A percentile compares a stretch with the other conserved stretches of the same genome.
phyloP scores from a whole-genome alignment of 2,113 vertebrate genomes.

The Poeciliopsis prolifica region DNA sequence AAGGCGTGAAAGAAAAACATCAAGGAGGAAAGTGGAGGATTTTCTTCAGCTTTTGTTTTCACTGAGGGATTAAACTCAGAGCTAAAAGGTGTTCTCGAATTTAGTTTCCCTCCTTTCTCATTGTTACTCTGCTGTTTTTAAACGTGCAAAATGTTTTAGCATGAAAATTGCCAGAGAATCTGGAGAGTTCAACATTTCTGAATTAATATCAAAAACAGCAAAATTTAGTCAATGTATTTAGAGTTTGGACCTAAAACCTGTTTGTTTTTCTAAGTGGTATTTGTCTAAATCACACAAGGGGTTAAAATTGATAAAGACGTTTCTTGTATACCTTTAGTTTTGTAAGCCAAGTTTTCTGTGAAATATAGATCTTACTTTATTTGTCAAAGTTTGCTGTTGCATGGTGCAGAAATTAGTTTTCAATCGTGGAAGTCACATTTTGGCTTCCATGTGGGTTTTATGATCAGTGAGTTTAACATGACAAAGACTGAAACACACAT shows the following conservation, averaged over 20 bases:
- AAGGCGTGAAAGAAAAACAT: slow-evolving; percentile 27
- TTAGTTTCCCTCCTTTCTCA: background rate
- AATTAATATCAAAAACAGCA: too few relatives aligned
- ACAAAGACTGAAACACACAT: too few relatives aligned
- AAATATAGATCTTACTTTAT: slow-evolving; percentile 12
- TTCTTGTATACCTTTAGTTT: background rate
- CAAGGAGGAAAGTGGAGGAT: background rate
- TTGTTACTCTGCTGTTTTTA: background rate
- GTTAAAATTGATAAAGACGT: background rate
- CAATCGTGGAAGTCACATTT: too few relatives aligned
- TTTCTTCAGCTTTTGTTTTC: background rate
- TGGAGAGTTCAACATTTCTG: background rate
- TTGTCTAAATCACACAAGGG: too few relatives aligned
- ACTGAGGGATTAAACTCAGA: slow-evolving; percentile 5
- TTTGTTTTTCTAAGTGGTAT: background rate
- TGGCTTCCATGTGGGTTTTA: too few relatives aligned
- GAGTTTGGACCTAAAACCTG: background rate
- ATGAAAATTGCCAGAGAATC: background rate
- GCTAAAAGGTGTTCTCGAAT: slow-evolving; percentile 6
- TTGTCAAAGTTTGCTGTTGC: background rate
- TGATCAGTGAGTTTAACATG: too few relatives aligned
- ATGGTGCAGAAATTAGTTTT: background rate
- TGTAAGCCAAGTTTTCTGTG: slow-evolving; percentile 4
- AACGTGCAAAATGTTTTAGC: background rate
- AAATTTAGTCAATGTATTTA: background rate